Evolutionary conservation across 2,113 vertebrate species (phyloP).

Genomic region (Pterocles orientalis): DNA sequence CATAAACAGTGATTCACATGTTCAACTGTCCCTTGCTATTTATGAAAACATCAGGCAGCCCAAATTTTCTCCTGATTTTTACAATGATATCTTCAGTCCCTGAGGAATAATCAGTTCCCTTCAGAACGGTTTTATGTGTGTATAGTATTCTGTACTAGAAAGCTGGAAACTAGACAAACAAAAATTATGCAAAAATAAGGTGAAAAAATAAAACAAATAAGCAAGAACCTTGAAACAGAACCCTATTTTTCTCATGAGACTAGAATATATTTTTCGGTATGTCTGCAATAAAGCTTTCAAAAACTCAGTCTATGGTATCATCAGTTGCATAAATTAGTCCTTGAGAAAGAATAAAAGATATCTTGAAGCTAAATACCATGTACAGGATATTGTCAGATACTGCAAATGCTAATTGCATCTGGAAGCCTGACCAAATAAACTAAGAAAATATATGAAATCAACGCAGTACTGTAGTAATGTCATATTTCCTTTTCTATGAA

Average conservation of each 20-base stretch:
- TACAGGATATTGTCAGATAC: neutral
- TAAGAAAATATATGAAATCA: neutral
- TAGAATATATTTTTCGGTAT: neutral
- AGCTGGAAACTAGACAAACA: neutral
- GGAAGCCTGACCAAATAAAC: neutral
- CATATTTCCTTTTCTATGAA: neutral
- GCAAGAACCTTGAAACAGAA: neutral
- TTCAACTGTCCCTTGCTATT: neutral
- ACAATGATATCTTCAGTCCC: neutral
- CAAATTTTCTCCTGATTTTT: neutral
- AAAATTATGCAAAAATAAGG: neutral
- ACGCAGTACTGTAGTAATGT: neutral
- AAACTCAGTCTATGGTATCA: neutral
- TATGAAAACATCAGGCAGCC: neutral
- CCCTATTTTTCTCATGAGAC: neutral
- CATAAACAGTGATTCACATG: neutral
- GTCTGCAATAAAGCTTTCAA: neutral
- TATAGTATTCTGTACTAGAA: neutral
- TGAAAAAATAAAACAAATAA: neutral
- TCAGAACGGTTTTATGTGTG: neutral
- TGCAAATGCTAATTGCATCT: neutral
- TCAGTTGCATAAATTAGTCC: neutral
- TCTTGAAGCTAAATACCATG: neutral
- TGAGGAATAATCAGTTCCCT: neutral
- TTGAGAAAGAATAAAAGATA: neutral